Evolutionary conservation across 2,888 invertebrate species (phyloP).

Genomic region (Ichneumoninae sp.): DNA sequence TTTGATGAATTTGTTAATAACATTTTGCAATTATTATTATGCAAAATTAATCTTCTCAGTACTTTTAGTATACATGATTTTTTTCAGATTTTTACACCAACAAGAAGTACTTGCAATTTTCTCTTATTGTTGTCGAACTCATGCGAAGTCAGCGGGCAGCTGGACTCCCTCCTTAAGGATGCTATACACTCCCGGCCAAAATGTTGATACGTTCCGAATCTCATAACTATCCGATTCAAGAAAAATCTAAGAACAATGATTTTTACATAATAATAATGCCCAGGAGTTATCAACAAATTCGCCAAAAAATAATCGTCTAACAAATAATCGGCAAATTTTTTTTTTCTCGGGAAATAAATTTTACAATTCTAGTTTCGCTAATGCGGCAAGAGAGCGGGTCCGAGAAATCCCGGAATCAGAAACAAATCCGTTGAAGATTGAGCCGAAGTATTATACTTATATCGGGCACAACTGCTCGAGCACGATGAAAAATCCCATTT

Average conservation of each 20-base stretch:
- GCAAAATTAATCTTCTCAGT: too few relatives aligned
- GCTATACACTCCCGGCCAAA: background rate
- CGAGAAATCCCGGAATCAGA: background rate
- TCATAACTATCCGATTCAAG: background rate
- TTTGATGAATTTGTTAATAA: too few relatives aligned
- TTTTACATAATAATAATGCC: background rate
- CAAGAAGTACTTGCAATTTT: too few relatives aligned
- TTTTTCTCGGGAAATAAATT: background rate
- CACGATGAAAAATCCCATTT: conserved; percentile 43
- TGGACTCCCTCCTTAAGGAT: background rate
- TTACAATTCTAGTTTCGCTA: background rate
- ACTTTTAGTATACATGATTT: too few relatives aligned
- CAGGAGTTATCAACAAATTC: background rate
- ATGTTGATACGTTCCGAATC: background rate
- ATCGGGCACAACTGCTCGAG: conserved; percentile 26
- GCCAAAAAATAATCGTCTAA: background rate
- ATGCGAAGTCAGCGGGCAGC: too few relatives aligned
- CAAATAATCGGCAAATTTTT: background rate
- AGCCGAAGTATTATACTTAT: conserved; percentile 23
- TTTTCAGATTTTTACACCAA: too few relatives aligned
- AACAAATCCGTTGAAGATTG: conserved; percentile 34
- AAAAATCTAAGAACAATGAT: background rate
- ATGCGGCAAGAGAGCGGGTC: background rate
- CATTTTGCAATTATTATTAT: too few relatives aligned
- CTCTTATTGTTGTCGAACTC: too few relatives aligned